A percentile compares a stretch with the other conserved stretches of the same genome.
These are phyloP conservation scores for Trichonephila inaurata DNA, from an alignment of 1,140 invertebrate genomes.

Conservation along the genomic window DNA sequence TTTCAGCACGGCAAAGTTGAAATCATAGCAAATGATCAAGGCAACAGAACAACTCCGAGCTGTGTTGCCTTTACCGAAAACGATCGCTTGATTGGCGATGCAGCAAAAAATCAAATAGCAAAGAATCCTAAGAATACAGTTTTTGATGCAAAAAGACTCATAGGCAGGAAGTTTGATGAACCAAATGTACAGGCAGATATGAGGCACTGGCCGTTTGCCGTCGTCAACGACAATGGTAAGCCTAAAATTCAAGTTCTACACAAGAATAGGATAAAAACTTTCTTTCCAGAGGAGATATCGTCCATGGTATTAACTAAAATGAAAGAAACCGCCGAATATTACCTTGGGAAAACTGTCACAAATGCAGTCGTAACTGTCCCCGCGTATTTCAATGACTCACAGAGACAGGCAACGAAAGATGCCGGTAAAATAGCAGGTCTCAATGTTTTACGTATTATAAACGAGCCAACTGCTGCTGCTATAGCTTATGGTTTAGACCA, in stretches of 20 bases:
- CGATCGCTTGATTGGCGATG: constrained; percentile 89
- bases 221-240: constrained; percentile 85
- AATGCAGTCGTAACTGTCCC: constrained; percentile 79
- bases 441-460: constrained; percentile 90
- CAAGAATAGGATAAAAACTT: constrained; percentile 89
- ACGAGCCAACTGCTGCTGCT: constrained; percentile 90
- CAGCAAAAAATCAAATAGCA: constrained; percentile 91
- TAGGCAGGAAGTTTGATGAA: constrained; percentile 95
- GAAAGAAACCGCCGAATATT: constrained; percentile 79
- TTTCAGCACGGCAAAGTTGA: constrained; percentile 83
- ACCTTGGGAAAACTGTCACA: constrained; percentile 81
- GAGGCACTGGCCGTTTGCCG: constrained; percentile 98
- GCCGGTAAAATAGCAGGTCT: constrained; percentile 92
- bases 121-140: constrained; percentile 84
- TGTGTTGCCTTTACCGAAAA: constrained; percentile 43
- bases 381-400: constrained; percentile 91
- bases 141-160: constrained; percentile 86
- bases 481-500: constrained; percentile 91
- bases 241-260: constrained; percentile 90
- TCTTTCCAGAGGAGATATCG: constrained; percentile 92
- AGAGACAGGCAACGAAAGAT: constrained; percentile 85
- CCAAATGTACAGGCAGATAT: constrained; percentile 93
- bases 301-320: constrained; percentile 92
- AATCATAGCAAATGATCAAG: constrained; percentile 84
- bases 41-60: constrained; percentile 20